Evolutionary conservation across 1,140 invertebrate genomes (phyloP).

Genomic region (Leucophenga varia): DNA sequence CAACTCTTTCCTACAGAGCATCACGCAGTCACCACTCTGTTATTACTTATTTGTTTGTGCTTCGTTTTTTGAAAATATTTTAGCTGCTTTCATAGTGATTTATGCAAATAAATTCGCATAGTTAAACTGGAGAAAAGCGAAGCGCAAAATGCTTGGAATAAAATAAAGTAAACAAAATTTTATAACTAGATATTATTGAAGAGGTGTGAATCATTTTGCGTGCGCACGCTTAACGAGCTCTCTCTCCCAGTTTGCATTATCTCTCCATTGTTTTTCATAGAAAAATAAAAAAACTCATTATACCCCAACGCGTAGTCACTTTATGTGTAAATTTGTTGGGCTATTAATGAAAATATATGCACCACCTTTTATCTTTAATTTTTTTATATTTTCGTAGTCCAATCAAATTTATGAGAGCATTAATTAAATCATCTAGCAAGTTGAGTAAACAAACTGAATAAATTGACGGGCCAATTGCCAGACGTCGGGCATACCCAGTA

Average conservation of each 20-base stretch:
- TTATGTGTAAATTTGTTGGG: slow-evolving; percentile 11
- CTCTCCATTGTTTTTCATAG: slow-evolving; percentile 13
- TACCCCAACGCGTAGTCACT: slow-evolving; percentile 18
- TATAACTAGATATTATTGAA: too few species aligned
- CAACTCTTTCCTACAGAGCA: too few species aligned
- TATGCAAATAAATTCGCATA: slow-evolving; percentile 34
- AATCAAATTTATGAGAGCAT: slow-evolving; percentile 17
- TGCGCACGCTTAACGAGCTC: not conserved
- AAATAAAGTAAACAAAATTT: slow-evolving; percentile 15
- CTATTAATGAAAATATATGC: slow-evolving; percentile 8
- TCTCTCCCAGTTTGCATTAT: slow-evolving; percentile 12
- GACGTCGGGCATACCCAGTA: slow-evolving; percentile 7
- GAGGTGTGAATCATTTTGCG: slow-evolving; percentile 7
- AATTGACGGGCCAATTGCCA: not conserved
- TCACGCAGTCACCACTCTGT: too few species aligned
- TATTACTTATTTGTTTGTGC: too few species aligned
- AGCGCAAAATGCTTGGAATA: slow-evolving; percentile 15
- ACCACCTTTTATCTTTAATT: too few species aligned
- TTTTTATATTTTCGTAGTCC: slow-evolving; percentile 2
- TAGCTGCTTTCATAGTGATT: too few species aligned
- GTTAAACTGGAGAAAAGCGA: slow-evolving; percentile 12
- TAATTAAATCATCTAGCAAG: slow-evolving; percentile 21
- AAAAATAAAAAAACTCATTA: slow-evolving; percentile 21
- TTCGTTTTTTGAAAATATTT: too few species aligned
- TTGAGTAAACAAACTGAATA: slow-evolving; percentile 1